phyloP scores from a whole-genome alignment of 1,140 invertebrate species.

The Bradynema listronoti region DNA sequence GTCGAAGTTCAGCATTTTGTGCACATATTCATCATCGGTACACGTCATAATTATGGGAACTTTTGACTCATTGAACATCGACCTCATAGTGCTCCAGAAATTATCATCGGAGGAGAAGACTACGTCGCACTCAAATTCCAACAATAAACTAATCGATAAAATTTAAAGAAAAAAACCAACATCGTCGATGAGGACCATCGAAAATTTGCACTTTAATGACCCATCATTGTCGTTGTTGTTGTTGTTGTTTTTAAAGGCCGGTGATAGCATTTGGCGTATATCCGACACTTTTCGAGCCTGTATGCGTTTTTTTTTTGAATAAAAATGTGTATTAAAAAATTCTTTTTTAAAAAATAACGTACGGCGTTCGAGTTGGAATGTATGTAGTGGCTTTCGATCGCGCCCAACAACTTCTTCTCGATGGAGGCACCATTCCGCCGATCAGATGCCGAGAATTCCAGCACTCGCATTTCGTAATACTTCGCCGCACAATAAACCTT shows the following conservation, averaged over 20 bases:
- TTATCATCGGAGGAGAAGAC: background rate
- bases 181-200: background rate
- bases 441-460: conserved; percentile 1
- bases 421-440: conserved; percentile 1
- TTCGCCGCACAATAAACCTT: conserved; percentile 6
- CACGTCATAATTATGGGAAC: conserved; percentile 5
- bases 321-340: too few species aligned
- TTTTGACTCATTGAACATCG: background rate
- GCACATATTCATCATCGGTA: background rate
- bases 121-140: conserved; percentile 4
- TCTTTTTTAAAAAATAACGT: too few species aligned
- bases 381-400: background rate
- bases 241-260: too few species aligned
- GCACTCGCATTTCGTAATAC: background rate
- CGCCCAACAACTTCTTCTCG: conserved; percentile 1
- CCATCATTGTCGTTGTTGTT: background rate
- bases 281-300: too few species aligned
- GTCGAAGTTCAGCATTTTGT: background rate
- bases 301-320: too few species aligned
- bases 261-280: too few species aligned
- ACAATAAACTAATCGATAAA: background rate
- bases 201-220: too few species aligned
- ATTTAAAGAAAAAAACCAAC: background rate
- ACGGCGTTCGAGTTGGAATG: too few species aligned
- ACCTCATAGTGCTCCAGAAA: background rate